These are phyloP conservation scores for Dendrolimus punctatus DNA, from an alignment of 1,140 invertebrate species.

Conservation along the genomic window DNA sequence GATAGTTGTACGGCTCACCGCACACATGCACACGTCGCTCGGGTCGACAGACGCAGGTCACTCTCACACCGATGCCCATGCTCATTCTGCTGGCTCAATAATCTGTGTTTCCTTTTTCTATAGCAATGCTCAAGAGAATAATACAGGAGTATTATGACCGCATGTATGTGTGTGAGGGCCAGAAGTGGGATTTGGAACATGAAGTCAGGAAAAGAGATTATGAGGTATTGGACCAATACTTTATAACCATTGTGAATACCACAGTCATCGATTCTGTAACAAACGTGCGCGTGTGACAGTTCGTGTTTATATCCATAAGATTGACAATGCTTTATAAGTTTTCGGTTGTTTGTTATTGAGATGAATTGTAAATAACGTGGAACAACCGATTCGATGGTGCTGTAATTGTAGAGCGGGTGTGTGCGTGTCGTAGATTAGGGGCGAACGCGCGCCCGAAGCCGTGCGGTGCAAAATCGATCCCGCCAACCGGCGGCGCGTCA, in stretches of 20 bases:
- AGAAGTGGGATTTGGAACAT: conserved; percentile 99
- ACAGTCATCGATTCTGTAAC: conserved; percentile 70
- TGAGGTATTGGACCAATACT: conserved; percentile 86
- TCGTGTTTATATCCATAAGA: conserved; percentile 52
- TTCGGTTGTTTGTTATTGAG: conserved; percentile 65
- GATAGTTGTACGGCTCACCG: conserved; percentile 66
- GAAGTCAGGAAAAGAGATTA: conserved; percentile 98
- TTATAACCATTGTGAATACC: conserved; percentile 73
- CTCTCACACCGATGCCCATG: conserved; percentile 60
- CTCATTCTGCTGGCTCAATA: conserved; percentile 67
- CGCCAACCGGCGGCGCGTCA: conserved; percentile 35
- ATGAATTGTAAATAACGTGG: conserved; percentile 68
- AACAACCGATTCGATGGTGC: conserved; percentile 51
- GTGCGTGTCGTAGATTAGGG: conserved; percentile 25
- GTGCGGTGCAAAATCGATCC: conserved; percentile 69
- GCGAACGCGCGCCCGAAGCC: conserved; percentile 31
- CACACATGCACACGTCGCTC: conserved; percentile 69
- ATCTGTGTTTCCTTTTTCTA: conserved; percentile 73
- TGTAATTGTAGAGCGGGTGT: conserved; percentile 54
- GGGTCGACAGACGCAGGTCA: conserved; percentile 50
- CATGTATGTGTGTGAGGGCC: conserved; percentile 96
- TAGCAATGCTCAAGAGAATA: conserved; percentile 89
- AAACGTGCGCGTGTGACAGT: conserved; percentile 67
- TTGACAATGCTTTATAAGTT: conserved; percentile 72
- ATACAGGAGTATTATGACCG: conserved; percentile 96